These are phyloP conservation scores for Cephalopholis sonnerati DNA, from an alignment of 2,113 vertebrate genomes.

Conservation along the genomic window DNA sequence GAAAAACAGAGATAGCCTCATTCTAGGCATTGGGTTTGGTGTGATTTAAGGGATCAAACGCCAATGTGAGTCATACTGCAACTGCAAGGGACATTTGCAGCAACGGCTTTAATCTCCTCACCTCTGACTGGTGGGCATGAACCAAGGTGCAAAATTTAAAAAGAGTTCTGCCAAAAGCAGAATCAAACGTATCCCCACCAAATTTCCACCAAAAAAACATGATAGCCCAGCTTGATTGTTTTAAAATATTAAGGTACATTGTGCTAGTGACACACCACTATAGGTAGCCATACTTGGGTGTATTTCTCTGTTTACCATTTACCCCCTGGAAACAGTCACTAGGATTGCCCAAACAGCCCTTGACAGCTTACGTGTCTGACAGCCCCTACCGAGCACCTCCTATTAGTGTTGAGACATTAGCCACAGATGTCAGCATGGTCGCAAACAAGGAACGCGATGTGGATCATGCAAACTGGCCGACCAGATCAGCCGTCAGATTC, in stretches of 20 bases:
- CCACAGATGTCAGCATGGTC: constrained; percentile 66
- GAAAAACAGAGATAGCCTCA: constrained; percentile 50
- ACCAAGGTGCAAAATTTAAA: not conserved
- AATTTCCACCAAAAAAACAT: no score
- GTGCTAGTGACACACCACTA: not conserved
- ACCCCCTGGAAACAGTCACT: constrained; percentile 30
- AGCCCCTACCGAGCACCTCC: constrained; percentile 65
- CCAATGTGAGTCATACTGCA: constrained; percentile 28
- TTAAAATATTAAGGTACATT: not conserved
- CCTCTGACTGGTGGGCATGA: not conserved
- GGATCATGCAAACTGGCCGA: constrained; percentile 67
- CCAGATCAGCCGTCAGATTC: constrained; percentile 73
- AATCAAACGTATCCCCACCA: not conserved
- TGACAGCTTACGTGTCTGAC: constrained; percentile 67
- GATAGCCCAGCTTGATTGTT: no score
- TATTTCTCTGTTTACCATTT: constrained; percentile 3
- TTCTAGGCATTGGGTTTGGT: constrained; percentile 29
- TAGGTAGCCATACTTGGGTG: not conserved
- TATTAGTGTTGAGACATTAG: constrained; percentile 72
- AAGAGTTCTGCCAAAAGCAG: not conserved
- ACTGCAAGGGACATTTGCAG: not conserved
- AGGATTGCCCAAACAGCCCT: constrained; percentile 57
- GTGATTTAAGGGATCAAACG: not conserved
- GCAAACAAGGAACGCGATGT: constrained; percentile 62
- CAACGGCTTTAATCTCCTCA: not conserved